Conservation (phyloP, 2,797 vertebrate genomes). For the Tamandua tetradactyla region DNA sequence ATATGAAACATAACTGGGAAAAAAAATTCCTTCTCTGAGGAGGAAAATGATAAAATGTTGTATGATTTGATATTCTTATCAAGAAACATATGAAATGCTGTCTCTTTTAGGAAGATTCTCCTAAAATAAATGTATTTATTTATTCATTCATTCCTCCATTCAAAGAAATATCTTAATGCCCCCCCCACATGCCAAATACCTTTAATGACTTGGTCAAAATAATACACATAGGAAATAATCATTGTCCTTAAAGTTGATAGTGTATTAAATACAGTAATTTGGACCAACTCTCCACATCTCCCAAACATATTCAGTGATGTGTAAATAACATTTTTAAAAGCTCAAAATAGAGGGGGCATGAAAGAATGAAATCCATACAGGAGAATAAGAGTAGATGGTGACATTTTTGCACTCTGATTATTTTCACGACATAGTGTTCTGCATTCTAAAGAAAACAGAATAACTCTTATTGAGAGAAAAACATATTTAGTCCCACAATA, state of each 20-base stretch:
- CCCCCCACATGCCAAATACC: neutral
- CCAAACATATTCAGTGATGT: neutral
- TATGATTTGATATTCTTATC: neutral
- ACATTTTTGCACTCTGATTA: neutral
- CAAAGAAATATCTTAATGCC: neutral
- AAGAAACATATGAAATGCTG: neutral
- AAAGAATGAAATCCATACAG: neutral
- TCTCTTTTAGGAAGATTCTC: neutral
- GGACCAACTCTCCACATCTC: neutral
- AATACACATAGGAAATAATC: constrained; percentile 7
- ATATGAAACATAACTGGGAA: neutral
- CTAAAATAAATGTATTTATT: neutral
- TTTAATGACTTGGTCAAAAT: neutral
- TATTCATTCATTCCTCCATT: neutral
- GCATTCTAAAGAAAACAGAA: neutral
- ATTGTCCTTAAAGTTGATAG: neutral
- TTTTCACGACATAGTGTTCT: neutral
- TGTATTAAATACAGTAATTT: neutral
- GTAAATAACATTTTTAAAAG: neutral
- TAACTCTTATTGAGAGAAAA: neutral
- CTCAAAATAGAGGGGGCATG: neutral
- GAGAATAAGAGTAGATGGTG: neutral
- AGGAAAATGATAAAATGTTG: neutral
- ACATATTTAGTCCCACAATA: neutral
- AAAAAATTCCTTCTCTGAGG: neutral